Evolutionary conservation across 2,888 invertebrate species (phyloP), one percentile per base, ranked within the genome.

Genomic region (Aphrophora alni): DNA sequence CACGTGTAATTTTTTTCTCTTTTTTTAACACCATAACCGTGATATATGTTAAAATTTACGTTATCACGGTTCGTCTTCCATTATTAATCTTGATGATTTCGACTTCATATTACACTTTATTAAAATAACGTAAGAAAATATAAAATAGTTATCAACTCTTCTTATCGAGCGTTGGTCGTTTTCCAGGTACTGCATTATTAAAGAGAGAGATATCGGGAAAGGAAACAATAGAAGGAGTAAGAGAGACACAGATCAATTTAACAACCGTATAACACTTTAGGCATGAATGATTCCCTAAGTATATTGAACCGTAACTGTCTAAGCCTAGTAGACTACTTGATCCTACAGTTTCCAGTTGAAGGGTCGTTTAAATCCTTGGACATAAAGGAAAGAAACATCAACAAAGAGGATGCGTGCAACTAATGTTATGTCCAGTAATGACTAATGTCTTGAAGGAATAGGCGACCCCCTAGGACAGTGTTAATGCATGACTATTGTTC

Each of bases 181-280:
- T n/a, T n/a, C n/a, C n/a, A n/a, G n/a, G n/a, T n/a, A n/a, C n/a
- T n/a, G n/a, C n/a, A n/a, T n/a, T n/a, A n/a, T n/a, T n/a, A n/a
- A n/a, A n/a, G n/a, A n/a, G n/a, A n/a, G n/a, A n/a, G n/a, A n/a
- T 33, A 8, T 33, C 8, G 8, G 33, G 8, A 59, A 38, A 21
- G 17, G 33, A 33, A 24, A 68, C 51, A 68, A 72, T 78, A 24
- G 75, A 80, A 28, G 75, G 51, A 78, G n/a, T n/a, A 10, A 44
- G 38, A 38, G 44, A 8, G 33, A 33, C 33, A 33, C 5, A 5
- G 33, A 33, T 5, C 33, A 8, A 33, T 33, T n/a, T n/a, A n/a
- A n/a, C n/a, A n/a, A n/a, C n/a, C n/a, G n/a, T n/a, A n/a, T n/a
- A n/a, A n/a, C 33, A 3, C 33, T 33, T 33, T 33, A 33, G 3